A percentile compares a stretch with the other conserved stretches of the same genome.
Evolutionary conservation across 2,797 vertebrate species (phyloP).

Genomic region (Rhynchotus rufescens): DNA sequence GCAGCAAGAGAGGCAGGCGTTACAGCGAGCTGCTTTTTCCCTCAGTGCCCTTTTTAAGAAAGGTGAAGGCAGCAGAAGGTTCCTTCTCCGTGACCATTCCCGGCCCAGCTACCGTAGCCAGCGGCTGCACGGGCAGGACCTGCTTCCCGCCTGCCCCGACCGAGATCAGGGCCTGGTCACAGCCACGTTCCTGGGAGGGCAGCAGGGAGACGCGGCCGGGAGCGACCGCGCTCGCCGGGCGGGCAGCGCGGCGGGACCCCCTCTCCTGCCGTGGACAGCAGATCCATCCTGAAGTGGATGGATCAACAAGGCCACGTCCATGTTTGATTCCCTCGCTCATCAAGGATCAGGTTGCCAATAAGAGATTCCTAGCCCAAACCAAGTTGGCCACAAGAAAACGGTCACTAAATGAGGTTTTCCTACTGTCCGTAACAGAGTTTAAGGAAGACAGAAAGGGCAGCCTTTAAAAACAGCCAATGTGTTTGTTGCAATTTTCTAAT

Average conservation of each 20-base stretch:
- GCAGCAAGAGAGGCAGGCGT: background rate
- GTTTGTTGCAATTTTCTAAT: background rate
- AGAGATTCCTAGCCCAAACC: background rate
- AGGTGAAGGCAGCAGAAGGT: background rate
- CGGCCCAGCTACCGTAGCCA: background rate
- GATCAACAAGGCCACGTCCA: background rate
- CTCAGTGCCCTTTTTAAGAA: background rate
- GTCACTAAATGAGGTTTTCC: background rate
- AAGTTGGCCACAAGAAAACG: background rate
- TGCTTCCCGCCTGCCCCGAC: background rate
- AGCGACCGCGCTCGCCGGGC: accelerated
- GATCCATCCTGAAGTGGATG: background rate
- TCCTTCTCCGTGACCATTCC: background rate
- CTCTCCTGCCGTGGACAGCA: accelerated
- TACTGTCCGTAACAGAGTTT: background rate
- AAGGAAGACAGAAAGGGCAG: background rate
- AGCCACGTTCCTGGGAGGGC: background rate
- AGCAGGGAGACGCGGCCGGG: background rate
- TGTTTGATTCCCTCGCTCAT: accelerated
- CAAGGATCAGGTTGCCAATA: background rate
- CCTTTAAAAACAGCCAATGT: background rate
- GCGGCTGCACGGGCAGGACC: background rate
- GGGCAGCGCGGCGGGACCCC: accelerated
- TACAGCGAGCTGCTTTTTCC: background rate
- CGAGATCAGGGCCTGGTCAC: background rate